Evolutionary conservation across 2,113 vertebrate genomes (phyloP).

Genomic region (Leptosomus discolor): DNA sequence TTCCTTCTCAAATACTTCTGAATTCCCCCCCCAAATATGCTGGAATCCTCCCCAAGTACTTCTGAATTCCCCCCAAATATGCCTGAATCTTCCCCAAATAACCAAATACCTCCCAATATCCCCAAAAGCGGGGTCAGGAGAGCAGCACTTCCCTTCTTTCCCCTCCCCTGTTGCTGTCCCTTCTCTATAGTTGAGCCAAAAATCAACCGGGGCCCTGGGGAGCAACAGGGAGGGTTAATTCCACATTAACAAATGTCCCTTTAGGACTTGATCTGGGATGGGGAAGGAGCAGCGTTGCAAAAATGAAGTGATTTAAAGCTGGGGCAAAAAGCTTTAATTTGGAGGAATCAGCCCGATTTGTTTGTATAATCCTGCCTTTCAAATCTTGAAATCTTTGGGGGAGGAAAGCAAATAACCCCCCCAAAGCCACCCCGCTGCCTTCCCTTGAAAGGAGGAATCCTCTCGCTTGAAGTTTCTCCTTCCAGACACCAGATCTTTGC

Average conservation of each 20-base stretch:
- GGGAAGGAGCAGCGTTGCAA: not conserved
- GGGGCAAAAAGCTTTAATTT: no score
- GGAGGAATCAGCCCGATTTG: rapidly evolving
- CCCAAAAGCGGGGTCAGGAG: no score
- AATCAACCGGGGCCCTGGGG: not conserved
- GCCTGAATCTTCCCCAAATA: not conserved
- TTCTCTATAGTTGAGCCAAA: not conserved
- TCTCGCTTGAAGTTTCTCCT: not conserved
- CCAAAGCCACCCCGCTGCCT: not conserved
- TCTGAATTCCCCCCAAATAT: no score
- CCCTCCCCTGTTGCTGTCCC: rapidly evolving
- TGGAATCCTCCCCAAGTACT: no score
- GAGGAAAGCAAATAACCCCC: not conserved
- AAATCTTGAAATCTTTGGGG: not conserved
- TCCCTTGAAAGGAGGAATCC: not conserved
- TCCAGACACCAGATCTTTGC: no score
- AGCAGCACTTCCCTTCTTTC: no score
- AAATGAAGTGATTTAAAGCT: not conserved
- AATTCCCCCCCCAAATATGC: no score
- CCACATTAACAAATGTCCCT: rapidly evolving
- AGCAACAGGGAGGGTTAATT: not conserved
- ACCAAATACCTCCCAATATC: no score
- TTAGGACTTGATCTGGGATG: not conserved
- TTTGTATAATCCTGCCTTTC: not conserved
- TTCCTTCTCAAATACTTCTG: no score